Conservation (phyloP, 35 echinoderm and acorn worm species). For the Lytechinus pictus region DNA sequence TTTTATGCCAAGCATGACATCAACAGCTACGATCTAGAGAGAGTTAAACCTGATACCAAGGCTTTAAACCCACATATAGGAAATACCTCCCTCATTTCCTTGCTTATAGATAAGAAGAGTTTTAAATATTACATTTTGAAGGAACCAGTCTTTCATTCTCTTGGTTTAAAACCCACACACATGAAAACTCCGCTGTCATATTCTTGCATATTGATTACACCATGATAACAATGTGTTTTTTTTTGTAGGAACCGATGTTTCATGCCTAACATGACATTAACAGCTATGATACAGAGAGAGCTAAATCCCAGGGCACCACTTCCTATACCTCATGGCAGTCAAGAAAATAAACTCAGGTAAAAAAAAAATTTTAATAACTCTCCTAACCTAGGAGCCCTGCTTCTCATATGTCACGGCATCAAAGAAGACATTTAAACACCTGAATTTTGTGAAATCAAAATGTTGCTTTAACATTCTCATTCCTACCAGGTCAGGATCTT, state of each 20-base stretch:
- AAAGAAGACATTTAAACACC: neutral
- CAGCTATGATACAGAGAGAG: slow-evolving; percentile 41
- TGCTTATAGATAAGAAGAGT: neutral
- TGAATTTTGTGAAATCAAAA: neutral
- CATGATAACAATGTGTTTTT: no score
- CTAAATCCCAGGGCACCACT: slow-evolving; percentile 40
- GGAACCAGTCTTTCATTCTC: neutral
- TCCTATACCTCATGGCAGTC: slow-evolving; percentile 45
- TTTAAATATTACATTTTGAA: neutral
- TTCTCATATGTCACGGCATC: neutral
- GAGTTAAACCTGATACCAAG: neutral
- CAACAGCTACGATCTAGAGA: neutral
- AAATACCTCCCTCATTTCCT: no score
- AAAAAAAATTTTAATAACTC: neutral
- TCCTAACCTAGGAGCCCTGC: no score
- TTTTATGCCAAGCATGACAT: no score
- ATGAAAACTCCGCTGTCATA: neutral
- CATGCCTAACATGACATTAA: slow-evolving; percentile 66
- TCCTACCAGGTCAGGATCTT: neutral
- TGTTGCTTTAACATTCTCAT: neutral
- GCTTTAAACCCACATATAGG: neutral
- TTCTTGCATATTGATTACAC: neutral
- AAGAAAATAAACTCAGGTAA: slow-evolving; percentile 12
- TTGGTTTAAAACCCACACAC: no score
- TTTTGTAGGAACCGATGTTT: slow-evolving; percentile 62